Evolutionary conservation across 2,113 vertebrate species (phyloP), one percentile per base, ranked within the genome.

Genomic region (Myodes glareolus): DNA sequence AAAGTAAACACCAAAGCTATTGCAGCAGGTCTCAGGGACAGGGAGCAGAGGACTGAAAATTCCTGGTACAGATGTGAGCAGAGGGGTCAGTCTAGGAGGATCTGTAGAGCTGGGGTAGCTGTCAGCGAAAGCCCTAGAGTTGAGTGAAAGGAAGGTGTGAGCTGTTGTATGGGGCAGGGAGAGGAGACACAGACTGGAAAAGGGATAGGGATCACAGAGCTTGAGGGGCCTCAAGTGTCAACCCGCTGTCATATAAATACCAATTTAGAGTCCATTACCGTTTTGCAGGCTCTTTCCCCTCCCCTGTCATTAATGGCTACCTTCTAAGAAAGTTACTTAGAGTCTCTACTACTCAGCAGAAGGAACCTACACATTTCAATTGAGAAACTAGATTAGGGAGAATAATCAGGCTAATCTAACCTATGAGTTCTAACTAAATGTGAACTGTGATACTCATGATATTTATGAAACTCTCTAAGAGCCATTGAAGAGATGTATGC

Each of bases 21-120:
- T 63, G n/a, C 5, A 9, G 4, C 0, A 21, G 17, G 12, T 17
- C 42, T 61, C 5, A 50, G 55, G 9, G 4, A 19, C 7, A 12
- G 47, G 77, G 10, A 36, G 3, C 7, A 6, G 84, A 77, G 61
- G 45, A 27, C n/a, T n/a, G 42, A 4, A 29, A 6, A 61, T 2
- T 39, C 75, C n/a, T 31, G 61, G 31, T 68, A 29, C 23, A 19
- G 33, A 14, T 10, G 25, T 39, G 47, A 23, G 36, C 68, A 58
- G 87, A 31, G n/a, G 36, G 70, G 25, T 55, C 36, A 39, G 42
- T 58, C 52, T 63, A 13, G 63, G 17, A n/a, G 21, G 91, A n/a
- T 8, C 47, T 19, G 8, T 29, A 19, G 68, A 50, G 31, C 39
- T 75, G 52, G 52, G 55, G 16, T 55, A 61, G 39, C 67, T 36